Evolutionary conservation across 1,140 invertebrate species (phyloP).

Genomic region (Plectrocnemia conspersa): DNA sequence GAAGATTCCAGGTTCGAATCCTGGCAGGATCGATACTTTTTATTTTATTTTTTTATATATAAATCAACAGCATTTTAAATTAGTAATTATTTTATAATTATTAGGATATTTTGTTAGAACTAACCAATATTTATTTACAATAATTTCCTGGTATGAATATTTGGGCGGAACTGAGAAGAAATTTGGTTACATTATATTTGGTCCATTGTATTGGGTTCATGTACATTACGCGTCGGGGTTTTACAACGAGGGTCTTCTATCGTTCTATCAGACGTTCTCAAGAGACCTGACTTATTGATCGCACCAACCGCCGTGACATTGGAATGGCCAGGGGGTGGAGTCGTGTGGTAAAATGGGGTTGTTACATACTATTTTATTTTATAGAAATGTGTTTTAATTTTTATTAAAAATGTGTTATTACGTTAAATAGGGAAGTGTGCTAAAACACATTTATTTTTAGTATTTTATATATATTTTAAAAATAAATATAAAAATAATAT

Average conservation of each 20-base stretch:
- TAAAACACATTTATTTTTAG: too few species aligned
- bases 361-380: too few species aligned
- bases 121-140: background rate
- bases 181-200: too few species aligned
- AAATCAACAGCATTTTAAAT: slow-evolving; percentile 1
- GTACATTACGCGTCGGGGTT: background rate
- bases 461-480: too few species aligned
- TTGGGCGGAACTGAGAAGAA: background rate
- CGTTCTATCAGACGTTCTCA: background rate
- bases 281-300: slow-evolving; percentile 25
- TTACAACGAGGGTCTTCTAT: background rate
- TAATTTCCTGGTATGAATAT: background rate
- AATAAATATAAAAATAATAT: too few species aligned
- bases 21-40: slow-evolving; percentile 64
- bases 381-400: too few species aligned
- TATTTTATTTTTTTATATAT: slow-evolving; percentile 31
- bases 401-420: too few species aligned
- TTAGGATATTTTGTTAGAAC: slow-evolving; percentile 2
- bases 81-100: background rate
- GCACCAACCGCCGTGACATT: slow-evolving; percentile 22
- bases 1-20: slow-evolving; percentile 90
- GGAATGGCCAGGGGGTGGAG: slow-evolving; percentile 1
- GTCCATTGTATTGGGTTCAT: too few species aligned
- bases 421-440: too few species aligned
- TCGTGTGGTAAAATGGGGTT: slow-evolving; percentile 1